phyloP scores from a whole-genome alignment of 2,888 invertebrate genomes.

The Panzeria rudis region DNA sequence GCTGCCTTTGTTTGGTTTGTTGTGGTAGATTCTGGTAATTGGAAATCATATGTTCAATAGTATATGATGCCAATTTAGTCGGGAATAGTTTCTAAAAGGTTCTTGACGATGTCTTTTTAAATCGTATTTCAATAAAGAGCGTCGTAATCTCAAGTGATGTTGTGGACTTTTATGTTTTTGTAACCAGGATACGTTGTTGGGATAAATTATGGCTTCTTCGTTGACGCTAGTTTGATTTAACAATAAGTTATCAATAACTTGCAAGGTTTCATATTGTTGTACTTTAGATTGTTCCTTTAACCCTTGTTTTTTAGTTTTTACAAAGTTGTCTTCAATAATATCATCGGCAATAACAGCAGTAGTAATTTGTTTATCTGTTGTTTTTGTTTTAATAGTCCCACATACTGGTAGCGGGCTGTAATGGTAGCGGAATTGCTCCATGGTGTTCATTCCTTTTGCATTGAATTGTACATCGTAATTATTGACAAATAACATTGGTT shows the following conservation, averaged over 20 bases:
- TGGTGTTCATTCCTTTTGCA: constrained; percentile 65
- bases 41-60: constrained; percentile 66
- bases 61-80: constrained; percentile 52
- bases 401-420: constrained; percentile 60
- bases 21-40: constrained; percentile 33
- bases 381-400: constrained; percentile 61
- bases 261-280: constrained; percentile 51
- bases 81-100: constrained; percentile 28
- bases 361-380: constrained; percentile 15
- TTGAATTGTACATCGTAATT: constrained; percentile 67
- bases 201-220: constrained; percentile 21
- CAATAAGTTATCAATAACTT: constrained; percentile 29
- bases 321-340: not conserved
- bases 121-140: constrained; percentile 34
- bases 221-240: constrained; percentile 19
- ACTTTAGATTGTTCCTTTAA: constrained; percentile 31
- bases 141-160: not conserved
- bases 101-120: constrained; percentile 19
- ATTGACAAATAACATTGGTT: constrained; percentile 68
- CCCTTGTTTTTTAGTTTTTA: not conserved
- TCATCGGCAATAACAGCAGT: not conserved
- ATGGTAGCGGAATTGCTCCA: constrained; percentile 68
- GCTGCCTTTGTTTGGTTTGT: constrained; percentile 54
- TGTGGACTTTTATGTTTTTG: constrained; percentile 26
- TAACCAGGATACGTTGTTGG: constrained; percentile 17